phyloP scores from a whole-genome alignment of 2,888 invertebrate species.

The Pandemis corylana region DNA sequence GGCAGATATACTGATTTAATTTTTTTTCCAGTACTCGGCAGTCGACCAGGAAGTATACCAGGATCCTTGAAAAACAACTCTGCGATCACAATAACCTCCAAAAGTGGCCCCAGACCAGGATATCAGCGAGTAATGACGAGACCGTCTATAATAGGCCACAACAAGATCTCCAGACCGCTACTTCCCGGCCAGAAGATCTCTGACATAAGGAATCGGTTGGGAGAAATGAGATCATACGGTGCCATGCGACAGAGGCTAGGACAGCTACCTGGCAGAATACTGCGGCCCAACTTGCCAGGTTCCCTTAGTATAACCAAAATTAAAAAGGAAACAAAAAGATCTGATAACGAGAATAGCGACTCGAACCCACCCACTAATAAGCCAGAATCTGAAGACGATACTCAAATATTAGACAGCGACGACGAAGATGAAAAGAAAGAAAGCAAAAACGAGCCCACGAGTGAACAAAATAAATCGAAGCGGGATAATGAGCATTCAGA shows the following conservation, averaged over 20 bases:
- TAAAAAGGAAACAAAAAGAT: constrained; percentile 64
- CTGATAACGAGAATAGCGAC: constrained; percentile 57
- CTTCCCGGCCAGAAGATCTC: constrained; percentile 75
- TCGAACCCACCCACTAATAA: constrained; percentile 54
- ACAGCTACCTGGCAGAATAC: constrained; percentile 60
- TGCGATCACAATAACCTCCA: constrained; percentile 85
- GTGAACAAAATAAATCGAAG: constrained; percentile 44
- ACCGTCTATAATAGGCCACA: constrained; percentile 67
- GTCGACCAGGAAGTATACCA: constrained; percentile 74
- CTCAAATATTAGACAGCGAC: constrained; percentile 77
- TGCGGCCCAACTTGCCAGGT: constrained; percentile 71
- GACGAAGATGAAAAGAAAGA: constrained; percentile 60
- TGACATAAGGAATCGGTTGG: constrained; percentile 71
- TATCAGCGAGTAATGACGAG: constrained; percentile 70
- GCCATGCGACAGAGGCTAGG: constrained; percentile 68
- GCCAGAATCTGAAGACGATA: constrained; percentile 69
- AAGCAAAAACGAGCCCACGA: constrained; percentile 48
- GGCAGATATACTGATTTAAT: constrained; percentile 2
- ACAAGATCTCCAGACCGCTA: constrained; percentile 68
- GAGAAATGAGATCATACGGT: constrained; percentile 68
- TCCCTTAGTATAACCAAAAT: constrained; percentile 80
- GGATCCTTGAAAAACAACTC: constrained; percentile 86
- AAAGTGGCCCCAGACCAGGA: constrained; percentile 69
- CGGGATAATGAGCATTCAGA: constrained; percentile 43
- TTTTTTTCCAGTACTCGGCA: constrained; percentile 68